Percentiles rank a stretch among this genome's conserved stretches.
Conservation (phyloP, 1,140 invertebrate genomes). For the Caerostris darwini region DNA sequence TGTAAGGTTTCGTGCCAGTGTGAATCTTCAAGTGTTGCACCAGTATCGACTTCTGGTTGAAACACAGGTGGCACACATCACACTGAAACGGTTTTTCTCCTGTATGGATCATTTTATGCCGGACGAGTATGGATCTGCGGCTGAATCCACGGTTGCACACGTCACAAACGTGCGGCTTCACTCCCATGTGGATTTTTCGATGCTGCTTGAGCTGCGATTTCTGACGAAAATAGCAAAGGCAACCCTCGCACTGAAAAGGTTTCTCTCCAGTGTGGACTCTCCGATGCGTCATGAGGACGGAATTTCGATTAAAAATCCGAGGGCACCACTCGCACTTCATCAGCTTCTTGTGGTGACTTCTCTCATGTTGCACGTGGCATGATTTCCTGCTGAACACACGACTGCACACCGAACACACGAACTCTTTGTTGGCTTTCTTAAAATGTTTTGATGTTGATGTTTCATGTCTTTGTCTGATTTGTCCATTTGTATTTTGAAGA, state of each 20-base stretch:
- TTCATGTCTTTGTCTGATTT: not conserved
- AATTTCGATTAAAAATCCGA: slow-evolving; percentile 92
- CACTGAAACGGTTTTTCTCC: slow-evolving; percentile 66
- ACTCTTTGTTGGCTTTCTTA: not conserved
- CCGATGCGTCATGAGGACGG: slow-evolving; percentile 93
- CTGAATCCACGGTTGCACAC: slow-evolving; percentile 71
- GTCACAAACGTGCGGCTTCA: slow-evolving; percentile 78
- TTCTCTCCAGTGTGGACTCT: slow-evolving; percentile 91
- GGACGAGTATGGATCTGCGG: not conserved
- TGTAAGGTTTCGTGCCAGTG: slow-evolving; percentile 73
- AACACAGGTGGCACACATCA: slow-evolving; percentile 23
- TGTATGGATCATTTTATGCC: slow-evolving; percentile 81
- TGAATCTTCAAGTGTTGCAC: not conserved
- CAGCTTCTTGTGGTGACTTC: slow-evolving; percentile 87
- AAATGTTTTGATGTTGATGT: not conserved
- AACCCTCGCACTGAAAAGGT: slow-evolving; percentile 92
- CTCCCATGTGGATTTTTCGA: slow-evolving; percentile 78
- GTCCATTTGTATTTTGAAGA: not conserved
- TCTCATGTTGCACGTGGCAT: slow-evolving; percentile 13
- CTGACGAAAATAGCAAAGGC: slow-evolving; percentile 91
- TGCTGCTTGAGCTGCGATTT: slow-evolving; percentile 84
- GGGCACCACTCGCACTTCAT: slow-evolving; percentile 93
- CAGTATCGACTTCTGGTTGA: slow-evolving; percentile 33
- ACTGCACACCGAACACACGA: slow-evolving; percentile 46
- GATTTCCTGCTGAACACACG: not conserved